A percentile compares a stretch with the other conserved stretches of the same genome.
These are phyloP conservation scores for Daubentonia madagascariensis DNA, from an alignment of 2,113 vertebrate genomes.

Conservation along the genomic window DNA sequence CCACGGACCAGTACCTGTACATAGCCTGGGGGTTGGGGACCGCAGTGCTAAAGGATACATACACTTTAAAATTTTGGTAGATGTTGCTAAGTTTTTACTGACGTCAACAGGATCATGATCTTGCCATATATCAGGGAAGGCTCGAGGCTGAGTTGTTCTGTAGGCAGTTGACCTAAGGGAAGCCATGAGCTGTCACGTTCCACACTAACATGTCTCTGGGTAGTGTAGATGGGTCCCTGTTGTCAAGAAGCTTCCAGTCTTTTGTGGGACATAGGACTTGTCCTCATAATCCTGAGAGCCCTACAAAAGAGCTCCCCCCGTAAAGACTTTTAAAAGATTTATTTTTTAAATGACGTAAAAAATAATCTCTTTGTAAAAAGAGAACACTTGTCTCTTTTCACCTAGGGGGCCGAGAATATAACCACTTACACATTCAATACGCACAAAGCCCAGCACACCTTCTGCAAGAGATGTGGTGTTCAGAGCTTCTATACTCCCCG, in stretches of 20 bases:
- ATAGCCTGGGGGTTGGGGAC: too few relatives aligned
- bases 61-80: not conserved
- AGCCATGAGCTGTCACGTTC: not conserved
- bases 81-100: not conserved
- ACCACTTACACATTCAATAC: constrained; percentile 96
- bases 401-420: constrained; percentile 91
- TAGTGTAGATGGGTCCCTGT: not conserved
- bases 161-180: not conserved
- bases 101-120: not conserved
- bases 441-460: constrained; percentile 92
- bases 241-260: not conserved
- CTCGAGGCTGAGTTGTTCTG: not conserved
- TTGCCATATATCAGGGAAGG: not conserved
- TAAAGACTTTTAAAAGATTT: not conserved
- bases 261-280: not conserved
- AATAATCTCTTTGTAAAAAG: not conserved
- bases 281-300: not conserved
- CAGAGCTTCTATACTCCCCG: constrained; percentile 97
- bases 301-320: not conserved
- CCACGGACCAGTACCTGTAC: too few relatives aligned
- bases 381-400: constrained; percentile 36
- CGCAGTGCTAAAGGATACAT: not conserved
- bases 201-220: not conserved
- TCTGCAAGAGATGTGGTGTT: constrained; percentile 97
- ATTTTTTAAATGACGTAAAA: not conserved